Conservation (phyloP, 2,113 vertebrate species). For the Carlito syrichta region DNA sequence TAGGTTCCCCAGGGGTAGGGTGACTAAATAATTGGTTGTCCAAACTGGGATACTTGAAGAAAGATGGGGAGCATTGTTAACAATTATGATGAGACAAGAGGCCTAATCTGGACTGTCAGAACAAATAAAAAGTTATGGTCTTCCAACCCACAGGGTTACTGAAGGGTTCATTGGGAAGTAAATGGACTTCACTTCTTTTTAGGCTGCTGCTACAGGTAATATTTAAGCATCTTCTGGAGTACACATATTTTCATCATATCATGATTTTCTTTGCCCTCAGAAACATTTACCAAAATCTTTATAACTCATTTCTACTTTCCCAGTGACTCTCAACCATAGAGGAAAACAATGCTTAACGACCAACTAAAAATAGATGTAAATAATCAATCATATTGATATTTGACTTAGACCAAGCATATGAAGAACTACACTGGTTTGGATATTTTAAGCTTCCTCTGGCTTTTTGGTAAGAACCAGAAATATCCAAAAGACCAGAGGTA, state of each 20-base stretch:
- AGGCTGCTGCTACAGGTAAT: background rate
- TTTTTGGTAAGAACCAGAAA: conserved; percentile 6
- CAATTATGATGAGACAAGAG: background rate
- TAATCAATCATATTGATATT: background rate
- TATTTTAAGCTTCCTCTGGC: background rate
- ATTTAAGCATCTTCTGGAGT: background rate
- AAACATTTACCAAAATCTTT: background rate
- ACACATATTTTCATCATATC: background rate
- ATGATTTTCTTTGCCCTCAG: background rate
- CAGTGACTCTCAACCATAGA: background rate
- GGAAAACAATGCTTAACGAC: background rate
- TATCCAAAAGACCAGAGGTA: background rate
- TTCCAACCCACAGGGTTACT: background rate
- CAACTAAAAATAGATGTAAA: background rate
- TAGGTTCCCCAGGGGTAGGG: background rate
- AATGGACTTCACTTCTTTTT: background rate
- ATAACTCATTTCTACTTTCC: conserved; percentile 18
- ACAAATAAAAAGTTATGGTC: background rate
- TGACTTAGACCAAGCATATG: background rate
- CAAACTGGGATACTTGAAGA: background rate
- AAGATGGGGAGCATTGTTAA: background rate
- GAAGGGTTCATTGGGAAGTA: background rate
- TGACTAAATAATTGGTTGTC: background rate
- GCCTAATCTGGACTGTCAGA: background rate
- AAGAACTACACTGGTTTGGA: background rate